Conservation (phyloP, 2,888 invertebrate species). For the Malthinus seriepunctatus region DNA sequence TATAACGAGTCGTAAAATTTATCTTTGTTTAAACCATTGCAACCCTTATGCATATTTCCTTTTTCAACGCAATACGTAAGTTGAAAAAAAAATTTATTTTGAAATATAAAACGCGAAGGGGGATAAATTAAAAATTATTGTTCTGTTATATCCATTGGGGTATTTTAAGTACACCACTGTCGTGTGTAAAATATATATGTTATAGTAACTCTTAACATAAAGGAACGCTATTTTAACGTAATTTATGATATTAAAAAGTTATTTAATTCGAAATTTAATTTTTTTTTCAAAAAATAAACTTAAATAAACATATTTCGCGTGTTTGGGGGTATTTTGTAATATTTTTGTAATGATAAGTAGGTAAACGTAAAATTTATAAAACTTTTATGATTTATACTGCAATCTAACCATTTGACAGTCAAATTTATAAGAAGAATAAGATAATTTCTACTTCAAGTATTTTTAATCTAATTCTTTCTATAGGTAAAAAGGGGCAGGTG, state of each 20-base stretch:
- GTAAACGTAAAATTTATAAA: slow-evolving; percentile 14
- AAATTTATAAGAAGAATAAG: slow-evolving; percentile 32
- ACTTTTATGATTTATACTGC: slow-evolving; percentile 24
- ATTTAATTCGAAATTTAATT: no score
- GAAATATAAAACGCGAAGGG: slow-evolving; percentile 12
- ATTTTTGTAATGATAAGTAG: slow-evolving; percentile 14
- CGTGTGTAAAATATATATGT: slow-evolving; percentile 26
- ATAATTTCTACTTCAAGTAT: slow-evolving; percentile 39
- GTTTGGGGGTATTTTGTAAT: slow-evolving; percentile 10
- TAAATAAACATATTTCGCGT: slow-evolving; percentile 8
- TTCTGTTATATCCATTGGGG: slow-evolving; percentile 21
- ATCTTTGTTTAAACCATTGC: slow-evolving; percentile 8
- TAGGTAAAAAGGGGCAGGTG: slow-evolving; percentile 33
- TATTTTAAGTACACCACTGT: slow-evolving; percentile 22
- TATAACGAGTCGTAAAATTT: background rate
- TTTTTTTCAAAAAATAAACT: background rate
- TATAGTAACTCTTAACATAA: slow-evolving; percentile 7
- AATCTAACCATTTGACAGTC: slow-evolving; percentile 33
- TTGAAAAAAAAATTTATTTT: background rate
- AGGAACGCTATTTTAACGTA: no score
- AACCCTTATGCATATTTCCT: background rate
- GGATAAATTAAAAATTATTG: slow-evolving; percentile 33
- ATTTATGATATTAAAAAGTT: no score
- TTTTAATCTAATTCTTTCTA: slow-evolving; percentile 41
- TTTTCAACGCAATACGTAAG: slow-evolving; percentile 10